Conservation (phyloP, 2,113 vertebrate genomes). For the Zingel zingel region DNA sequence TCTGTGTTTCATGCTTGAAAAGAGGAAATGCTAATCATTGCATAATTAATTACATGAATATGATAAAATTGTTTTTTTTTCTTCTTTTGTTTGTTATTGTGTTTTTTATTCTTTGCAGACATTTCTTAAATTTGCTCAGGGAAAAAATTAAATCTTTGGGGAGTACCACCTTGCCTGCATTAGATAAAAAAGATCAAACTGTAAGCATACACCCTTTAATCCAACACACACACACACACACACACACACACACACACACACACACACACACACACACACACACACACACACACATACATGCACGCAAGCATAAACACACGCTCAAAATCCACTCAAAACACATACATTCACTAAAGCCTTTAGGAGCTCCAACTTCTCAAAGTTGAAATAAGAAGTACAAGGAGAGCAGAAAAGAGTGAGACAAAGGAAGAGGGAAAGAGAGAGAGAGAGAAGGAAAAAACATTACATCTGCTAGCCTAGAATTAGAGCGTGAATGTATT, state of each 20-base stretch:
- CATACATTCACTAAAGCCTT: slow-evolving; percentile 77
- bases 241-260: too few relatives aligned
- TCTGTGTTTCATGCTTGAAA: slow-evolving; percentile 65
- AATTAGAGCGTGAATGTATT: slow-evolving; percentile 86
- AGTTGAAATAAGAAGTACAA: slow-evolving; percentile 81
- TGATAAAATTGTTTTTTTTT: slow-evolving; percentile 73
- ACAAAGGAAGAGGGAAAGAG: slow-evolving; percentile 68
- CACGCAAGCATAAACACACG: slow-evolving; percentile 52
- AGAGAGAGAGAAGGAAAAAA: slow-evolving; percentile 57
- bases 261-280: slow-evolving; percentile 53
- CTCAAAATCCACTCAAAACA: slow-evolving; percentile 67
- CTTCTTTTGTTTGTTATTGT: slow-evolving; percentile 70
- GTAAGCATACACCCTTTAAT: slow-evolving; percentile 80
- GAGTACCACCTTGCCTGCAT: slow-evolving; percentile 78
- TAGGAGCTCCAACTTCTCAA: slow-evolving; percentile 83
- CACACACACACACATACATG: slow-evolving; percentile 47
- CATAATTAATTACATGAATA: slow-evolving; percentile 77
- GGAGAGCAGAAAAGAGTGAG: slow-evolving; percentile 73
- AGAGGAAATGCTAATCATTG: slow-evolving; percentile 79
- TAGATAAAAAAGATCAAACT: slow-evolving; percentile 83
- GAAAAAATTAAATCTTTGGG: slow-evolving; percentile 74
- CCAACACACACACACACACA: slow-evolving; percentile 56
- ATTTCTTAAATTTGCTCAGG: slow-evolving; percentile 77
- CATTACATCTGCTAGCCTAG: slow-evolving; percentile 81
- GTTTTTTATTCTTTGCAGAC: slow-evolving; percentile 63